phyloP scores from a whole-genome alignment of 37 sponge, comb jelly and placozoan genomes.

The Hexactinellida sp. region DNA sequence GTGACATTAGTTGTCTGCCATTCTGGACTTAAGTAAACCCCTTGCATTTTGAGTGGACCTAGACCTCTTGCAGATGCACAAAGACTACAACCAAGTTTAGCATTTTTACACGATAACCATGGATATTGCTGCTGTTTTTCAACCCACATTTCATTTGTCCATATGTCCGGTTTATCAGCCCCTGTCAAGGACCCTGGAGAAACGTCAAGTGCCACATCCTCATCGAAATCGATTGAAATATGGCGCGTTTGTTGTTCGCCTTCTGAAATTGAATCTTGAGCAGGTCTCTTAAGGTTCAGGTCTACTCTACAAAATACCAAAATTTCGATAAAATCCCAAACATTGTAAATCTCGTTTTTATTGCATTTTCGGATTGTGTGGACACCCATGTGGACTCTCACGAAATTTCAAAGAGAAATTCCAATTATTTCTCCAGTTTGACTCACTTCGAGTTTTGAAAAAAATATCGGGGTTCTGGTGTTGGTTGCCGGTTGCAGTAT shows the following conservation, averaged over 20 bases:
- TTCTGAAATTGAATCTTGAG: not conserved
- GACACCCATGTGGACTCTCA: too few relatives aligned
- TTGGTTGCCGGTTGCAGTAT: too few relatives aligned
- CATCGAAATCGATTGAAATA: not conserved
- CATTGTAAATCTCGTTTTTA: too few relatives aligned
- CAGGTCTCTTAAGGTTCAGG: not conserved
- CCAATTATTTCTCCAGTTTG: too few relatives aligned
- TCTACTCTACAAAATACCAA: too few relatives aligned
- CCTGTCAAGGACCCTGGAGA: not conserved
- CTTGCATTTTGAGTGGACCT: not conserved
- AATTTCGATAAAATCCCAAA: too few relatives aligned
- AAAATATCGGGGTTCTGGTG: too few relatives aligned
- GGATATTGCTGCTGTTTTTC: not conserved
- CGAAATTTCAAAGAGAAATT: too few relatives aligned
- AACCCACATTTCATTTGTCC: not conserved
- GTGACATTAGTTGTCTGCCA: too few relatives aligned
- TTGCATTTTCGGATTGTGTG: too few relatives aligned
- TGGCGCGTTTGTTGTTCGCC: not conserved
- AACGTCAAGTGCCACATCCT: not conserved
- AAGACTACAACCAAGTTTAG: not conserved
- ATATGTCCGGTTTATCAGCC: not conserved
- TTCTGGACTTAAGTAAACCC: not conserved
- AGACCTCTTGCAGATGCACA: not conserved
- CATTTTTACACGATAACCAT: not conserved
- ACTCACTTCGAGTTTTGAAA: too few relatives aligned